Percentiles rank a stretch among this genome's conserved stretches.
Conservation (phyloP, 2,797 vertebrate genomes). For the Threskiornis aethiopicus region DNA sequence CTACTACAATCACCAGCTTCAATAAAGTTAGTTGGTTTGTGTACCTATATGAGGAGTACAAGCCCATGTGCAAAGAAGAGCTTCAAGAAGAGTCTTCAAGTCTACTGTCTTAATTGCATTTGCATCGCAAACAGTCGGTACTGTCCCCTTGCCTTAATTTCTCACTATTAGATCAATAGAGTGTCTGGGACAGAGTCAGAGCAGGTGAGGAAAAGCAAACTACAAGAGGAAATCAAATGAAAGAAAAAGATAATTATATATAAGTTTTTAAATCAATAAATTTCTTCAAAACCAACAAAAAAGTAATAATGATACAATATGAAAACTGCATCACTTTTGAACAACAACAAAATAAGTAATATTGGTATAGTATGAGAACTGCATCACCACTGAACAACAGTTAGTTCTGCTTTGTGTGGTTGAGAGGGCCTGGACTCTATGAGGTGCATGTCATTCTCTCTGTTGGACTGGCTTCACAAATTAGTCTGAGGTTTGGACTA, state of each 20-base stretch:
- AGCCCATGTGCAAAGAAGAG: background rate
- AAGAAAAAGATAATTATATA: background rate
- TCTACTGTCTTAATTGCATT: background rate
- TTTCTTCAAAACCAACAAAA: background rate
- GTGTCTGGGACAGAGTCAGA: background rate
- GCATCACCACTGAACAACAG: background rate
- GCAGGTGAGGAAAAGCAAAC: background rate
- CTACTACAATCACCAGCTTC: background rate
- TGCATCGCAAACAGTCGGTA: background rate
- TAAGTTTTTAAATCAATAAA: background rate
- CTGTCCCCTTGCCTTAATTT: background rate
- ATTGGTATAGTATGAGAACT: background rate
- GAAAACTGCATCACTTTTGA: background rate
- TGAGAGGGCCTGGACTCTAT: background rate
- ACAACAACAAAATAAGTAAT: background rate
- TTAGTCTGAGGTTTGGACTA: background rate
- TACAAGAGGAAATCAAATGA: background rate
- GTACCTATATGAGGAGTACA: background rate
- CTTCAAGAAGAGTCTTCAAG: background rate
- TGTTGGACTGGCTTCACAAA: background rate
- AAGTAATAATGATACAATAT: background rate
- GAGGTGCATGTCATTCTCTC: background rate
- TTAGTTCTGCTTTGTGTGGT: background rate
- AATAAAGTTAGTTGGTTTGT: background rate
- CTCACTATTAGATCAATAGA: background rate